Evolutionary conservation across 2,888 invertebrate genomes (phyloP).

Genomic region (Andrena bucephala): DNA sequence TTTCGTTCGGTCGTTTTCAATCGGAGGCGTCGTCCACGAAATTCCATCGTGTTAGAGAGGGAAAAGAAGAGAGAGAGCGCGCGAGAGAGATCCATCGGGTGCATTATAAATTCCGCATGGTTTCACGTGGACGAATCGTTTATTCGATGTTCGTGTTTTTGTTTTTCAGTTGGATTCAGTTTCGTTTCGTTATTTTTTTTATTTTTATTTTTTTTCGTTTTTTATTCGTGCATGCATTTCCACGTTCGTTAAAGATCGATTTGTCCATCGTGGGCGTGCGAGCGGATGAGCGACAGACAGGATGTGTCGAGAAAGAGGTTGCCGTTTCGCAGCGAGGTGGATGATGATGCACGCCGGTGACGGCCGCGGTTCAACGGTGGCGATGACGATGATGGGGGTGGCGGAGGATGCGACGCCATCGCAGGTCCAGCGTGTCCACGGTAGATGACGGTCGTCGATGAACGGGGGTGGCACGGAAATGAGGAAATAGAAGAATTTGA

Average conservation of each 20-base stretch:
- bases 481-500: conserved; percentile 84
- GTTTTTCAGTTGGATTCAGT: not conserved
- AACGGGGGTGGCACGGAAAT: conserved; percentile 80
- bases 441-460: conserved; percentile 60
- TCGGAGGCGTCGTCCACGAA: conserved; percentile 44
- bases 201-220: not conserved
- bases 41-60: conserved; percentile 41
- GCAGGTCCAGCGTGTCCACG: conserved; percentile 50
- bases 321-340: conserved; percentile 34
- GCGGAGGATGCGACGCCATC: conserved; percentile 62
- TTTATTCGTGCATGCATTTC: not conserved
- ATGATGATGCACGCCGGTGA: conserved; percentile 33
- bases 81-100: conserved; percentile 47
- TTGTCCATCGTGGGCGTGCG: conserved; percentile 9
- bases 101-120: conserved; percentile 51
- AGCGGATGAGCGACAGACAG: conserved; percentile 30
- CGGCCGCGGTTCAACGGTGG: conserved; percentile 53
- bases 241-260: conserved; percentile 29
- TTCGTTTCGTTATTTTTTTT: not conserved
- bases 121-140: conserved; percentile 44
- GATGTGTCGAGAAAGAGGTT: conserved; percentile 32
- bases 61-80: conserved; percentile 47
- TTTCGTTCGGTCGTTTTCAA: conserved; percentile 20
- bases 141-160: conserved; percentile 33
- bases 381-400: conserved; percentile 39